Base-by-base conservation (phyloP, 2,888 invertebrate genomes). In the Drosophila mettleri region DNA sequence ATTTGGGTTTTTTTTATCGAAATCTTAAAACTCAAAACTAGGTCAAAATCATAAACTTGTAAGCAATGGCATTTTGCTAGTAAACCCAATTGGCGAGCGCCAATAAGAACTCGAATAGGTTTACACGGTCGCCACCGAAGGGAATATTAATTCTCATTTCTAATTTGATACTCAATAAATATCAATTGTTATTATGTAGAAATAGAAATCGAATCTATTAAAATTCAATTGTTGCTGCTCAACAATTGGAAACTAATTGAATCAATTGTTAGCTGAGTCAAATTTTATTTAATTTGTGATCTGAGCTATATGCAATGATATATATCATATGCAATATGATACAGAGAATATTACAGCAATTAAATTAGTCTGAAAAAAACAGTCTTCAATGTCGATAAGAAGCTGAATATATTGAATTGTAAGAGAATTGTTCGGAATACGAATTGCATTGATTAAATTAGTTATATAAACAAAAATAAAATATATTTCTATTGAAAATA, bases 31-130 rank as follows among this genome's bases (percentile, higher is more conserved):
- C 14, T 27, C 36, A 38, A 12, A 64, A 68, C 38, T 61, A 68
- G 78, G 57, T 45, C 78, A 74, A 43, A 46, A 33, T 38, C 60
- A 73, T 78, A 34, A 67, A 68, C 22, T n/a, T 65, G 31, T 39
- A 55, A 1, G n/a, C 24, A 24, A 43, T 31, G 51, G 52, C 52
- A 52, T 55, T 73, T 22, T 5, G n/a, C n/a, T n/a, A n/a, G n/a
- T n/a, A n/a, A n/a, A n/a, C n/a, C n/a, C n/a, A n/a, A n/a, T n/a
- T n/a, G n/a, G n/a, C n/a, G n/a, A n/a, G n/a, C n/a, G n/a, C 10
- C 39, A 77, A 52, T 66, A 29, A 43, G 51, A 34, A 60, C 14
- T 16, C 24, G 24, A 38, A 36, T 29, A 36, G 20, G 31, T 24
- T 12, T 18, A 14, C 16, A 45, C 16, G 24, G 7, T n/a, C 14